A percentile compares a stretch with the other conserved stretches of the same genome.
Evolutionary conservation across 2,797 vertebrate genomes (phyloP).

Genomic region (Argentina silus): DNA sequence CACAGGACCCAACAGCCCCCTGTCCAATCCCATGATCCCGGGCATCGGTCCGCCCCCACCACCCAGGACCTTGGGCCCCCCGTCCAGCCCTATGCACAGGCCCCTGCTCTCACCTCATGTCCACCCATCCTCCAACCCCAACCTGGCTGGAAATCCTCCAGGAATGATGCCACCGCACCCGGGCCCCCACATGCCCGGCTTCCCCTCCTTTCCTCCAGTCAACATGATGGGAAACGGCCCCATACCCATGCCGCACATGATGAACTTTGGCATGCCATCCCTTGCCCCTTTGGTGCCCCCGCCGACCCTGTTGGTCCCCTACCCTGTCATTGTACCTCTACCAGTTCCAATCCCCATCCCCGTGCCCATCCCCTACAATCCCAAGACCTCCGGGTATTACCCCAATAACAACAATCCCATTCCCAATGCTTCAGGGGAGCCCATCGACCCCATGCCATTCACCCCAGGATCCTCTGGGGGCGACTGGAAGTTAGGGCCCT

Average conservation of each 20-base stretch:
- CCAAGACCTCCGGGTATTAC: constrained; percentile 87
- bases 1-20: constrained; percentile 91
- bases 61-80: constrained; percentile 80
- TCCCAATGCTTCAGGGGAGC: constrained; percentile 82
- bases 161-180: constrained; percentile 85
- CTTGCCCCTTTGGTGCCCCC: constrained; percentile 96
- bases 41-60: constrained; percentile 91
- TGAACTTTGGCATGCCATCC: constrained; percentile 98
- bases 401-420: constrained; percentile 79
- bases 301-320: constrained; percentile 95
- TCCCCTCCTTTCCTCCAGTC: constrained; percentile 88
- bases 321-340: constrained; percentile 96
- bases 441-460: constrained; percentile 80
- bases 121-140: constrained; percentile 87
- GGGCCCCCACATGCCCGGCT: constrained; percentile 85
- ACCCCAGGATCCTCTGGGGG: constrained; percentile 74
- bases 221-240: constrained; percentile 96
- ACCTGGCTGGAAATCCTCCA: constrained; percentile 87
- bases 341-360: constrained; percentile 97
- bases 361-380: constrained; percentile 91
- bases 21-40: constrained; percentile 93
- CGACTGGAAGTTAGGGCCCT: constrained; percentile 83
- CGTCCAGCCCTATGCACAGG: constrained; percentile 95
- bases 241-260: constrained; percentile 92
- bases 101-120: constrained; percentile 91